Conservation (phyloP, 2,113 vertebrate species). For the Forbesichthys agassizii region DNA sequence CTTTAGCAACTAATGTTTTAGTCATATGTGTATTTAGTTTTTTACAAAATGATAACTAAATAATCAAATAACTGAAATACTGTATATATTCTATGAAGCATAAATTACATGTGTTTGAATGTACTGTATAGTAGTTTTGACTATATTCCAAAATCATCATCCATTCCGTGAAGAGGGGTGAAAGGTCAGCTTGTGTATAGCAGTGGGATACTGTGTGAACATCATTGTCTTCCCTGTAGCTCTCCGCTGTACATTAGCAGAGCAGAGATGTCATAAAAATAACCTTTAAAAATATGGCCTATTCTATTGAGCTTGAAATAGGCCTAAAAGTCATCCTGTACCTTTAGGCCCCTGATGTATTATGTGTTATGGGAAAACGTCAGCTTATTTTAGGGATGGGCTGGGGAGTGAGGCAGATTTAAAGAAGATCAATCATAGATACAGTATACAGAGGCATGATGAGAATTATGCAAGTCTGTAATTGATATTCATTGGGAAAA, state of each 20-base stretch:
- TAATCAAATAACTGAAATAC: too few species aligned
- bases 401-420: conserved; percentile 43
- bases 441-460: conserved; percentile 38
- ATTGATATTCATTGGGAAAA: conserved; percentile 83
- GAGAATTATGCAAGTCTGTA: conserved; percentile 71
- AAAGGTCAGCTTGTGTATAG: neutral
- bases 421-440: conserved; percentile 67
- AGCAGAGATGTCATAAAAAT: conserved; percentile 3
- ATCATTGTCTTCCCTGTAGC: conserved; percentile 5
- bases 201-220: conserved; percentile 1
- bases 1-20: too few species aligned
- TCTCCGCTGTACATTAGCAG: neutral
- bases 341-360: conserved; percentile 52
- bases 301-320: conserved; percentile 30
- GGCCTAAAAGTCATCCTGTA: conserved; percentile 44
- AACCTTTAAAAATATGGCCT: conserved; percentile 13
- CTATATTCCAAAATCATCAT: too few species aligned
- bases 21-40: too few species aligned
- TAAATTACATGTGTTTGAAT: too few species aligned
- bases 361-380: conserved; percentile 30
- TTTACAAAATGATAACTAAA: too few species aligned
- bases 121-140: too few species aligned
- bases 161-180: too few species aligned
- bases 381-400: conserved; percentile 33
- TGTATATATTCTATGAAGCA: too few species aligned